A percentile compares a stretch with the other conserved stretches of the same genome.
These are phyloP conservation scores for Paedocypris sp. DNA, from an alignment of 2,113 vertebrate genomes.

Conservation along the genomic window DNA sequence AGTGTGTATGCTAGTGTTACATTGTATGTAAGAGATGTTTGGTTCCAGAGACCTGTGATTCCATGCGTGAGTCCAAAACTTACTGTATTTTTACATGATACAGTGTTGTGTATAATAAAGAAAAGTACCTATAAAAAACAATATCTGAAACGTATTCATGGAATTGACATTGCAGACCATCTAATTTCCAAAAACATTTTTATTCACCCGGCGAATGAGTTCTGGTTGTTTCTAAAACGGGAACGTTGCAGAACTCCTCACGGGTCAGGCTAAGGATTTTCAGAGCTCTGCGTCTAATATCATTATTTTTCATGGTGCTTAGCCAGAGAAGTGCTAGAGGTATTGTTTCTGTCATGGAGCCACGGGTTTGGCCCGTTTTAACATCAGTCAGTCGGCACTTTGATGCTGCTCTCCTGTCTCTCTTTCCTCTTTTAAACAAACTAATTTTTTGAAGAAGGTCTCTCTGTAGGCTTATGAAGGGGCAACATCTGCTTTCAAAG, in stretches of 20 bases:
- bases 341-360: slow-evolving; percentile 19
- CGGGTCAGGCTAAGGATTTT: slow-evolving; percentile 23
- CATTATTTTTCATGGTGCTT: slow-evolving; percentile 28
- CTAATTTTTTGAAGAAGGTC: slow-evolving; percentile 43
- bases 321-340: slow-evolving; percentile 12
- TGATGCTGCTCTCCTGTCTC: slow-evolving; percentile 22
- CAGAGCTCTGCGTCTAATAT: slow-evolving; percentile 19
- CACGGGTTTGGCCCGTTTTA: slow-evolving; percentile 1
- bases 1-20: no score
- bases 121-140: no score
- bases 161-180: neutral
- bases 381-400: slow-evolving; percentile 21
- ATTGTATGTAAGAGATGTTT: no score
- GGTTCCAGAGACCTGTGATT: no score
- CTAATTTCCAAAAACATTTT: neutral
- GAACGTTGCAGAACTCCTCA: neutral
- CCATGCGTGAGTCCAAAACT: no score
- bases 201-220: neutral
- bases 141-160: neutral
- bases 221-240: neutral
- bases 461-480: slow-evolving; percentile 51
- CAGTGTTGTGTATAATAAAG: no score
- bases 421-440: slow-evolving; percentile 28
- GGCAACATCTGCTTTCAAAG: slow-evolving; percentile 62
- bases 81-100: no score